Base-by-base conservation (phyloP, 2,888 invertebrate species). In the Caradrina kadenii region DNA sequence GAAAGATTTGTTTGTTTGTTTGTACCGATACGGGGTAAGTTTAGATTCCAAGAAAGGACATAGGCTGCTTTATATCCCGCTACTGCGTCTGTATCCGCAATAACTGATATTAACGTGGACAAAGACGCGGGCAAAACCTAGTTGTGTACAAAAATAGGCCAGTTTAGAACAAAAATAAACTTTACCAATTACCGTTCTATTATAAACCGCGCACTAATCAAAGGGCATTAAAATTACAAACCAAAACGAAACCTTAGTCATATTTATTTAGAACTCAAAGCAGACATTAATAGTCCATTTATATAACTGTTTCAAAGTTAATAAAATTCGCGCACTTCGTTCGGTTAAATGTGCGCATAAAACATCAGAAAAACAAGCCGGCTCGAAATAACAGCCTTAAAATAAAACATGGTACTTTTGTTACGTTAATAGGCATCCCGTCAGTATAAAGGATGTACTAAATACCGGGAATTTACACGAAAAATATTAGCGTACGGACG, bases 361-460 rank as follows among this genome's bases (percentile, higher is more conserved):
- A 87, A 83, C 81, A 82, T 80, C 75, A 80, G 81, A 85, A 85
- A 86, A 86, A 81, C 79, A 69, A 63, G 69, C 76, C 81, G 73
- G 69, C 81, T 82, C 71, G 72, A 82, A 88, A 83, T 88, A 88
- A 88, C 75, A 72, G 80, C 66, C 63, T 74, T 59, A 80, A 86
- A 88, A 88, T 85, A 87, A 89, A 88, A 89, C 83, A 82, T 69
- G 58, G 80, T 74, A 75, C 85, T 87, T 89, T 89, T 83, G 80
- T 88, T 85, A 82, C 76, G 69, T 84, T 85, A 86, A 85, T 84
- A 86, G 84, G 73, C 75, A 79, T 55, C 79, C 80, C 60, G 64
- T 52, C 63, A 45, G 71, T 61, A 64, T 66, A 77, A 74, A 74
- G 77, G 53, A 69, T 55, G 58, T 69, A 69, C 77, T 78, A 81